phyloP scores from a whole-genome alignment of 2,888 invertebrate species.

The Metalampra italica region DNA sequence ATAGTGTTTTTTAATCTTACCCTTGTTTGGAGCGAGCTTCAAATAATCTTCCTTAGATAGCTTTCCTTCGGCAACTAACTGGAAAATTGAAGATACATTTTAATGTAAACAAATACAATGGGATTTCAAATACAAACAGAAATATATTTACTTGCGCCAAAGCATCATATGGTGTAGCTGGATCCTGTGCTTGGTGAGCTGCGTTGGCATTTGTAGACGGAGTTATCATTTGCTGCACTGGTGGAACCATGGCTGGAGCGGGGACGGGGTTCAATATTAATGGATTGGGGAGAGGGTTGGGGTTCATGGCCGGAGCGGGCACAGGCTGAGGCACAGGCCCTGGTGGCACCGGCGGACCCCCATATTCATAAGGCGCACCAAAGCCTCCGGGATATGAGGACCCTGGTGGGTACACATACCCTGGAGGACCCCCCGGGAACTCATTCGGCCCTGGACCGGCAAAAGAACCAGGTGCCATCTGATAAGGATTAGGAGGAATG shows the following conservation, averaged over 20 bases:
- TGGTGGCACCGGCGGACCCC: conserved; percentile 20
- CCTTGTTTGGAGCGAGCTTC: conserved; percentile 67
- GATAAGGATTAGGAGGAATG: conserved; percentile 5
- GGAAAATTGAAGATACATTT: conserved; percentile 42
- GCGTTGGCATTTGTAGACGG: conserved; percentile 16
- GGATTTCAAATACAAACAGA: conserved; percentile 2
- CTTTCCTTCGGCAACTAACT: conserved; percentile 71
- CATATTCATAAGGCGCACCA: conserved; percentile 39
- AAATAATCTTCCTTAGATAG: conserved; percentile 67
- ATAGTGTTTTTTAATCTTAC: conserved; percentile 29
- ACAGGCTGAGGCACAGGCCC: conserved; percentile 26
- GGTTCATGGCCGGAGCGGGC: conserved; percentile 20
- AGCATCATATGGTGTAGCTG: conserved; percentile 51
- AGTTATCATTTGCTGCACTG: conserved; percentile 29
- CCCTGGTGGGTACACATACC: conserved; percentile 26
- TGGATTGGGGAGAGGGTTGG: conserved; percentile 12
- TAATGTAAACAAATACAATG: background rate
- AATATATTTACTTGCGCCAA: conserved; percentile 59
- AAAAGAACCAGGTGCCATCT: conserved; percentile 7
- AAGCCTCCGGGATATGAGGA: conserved; percentile 35
- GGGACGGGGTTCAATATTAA: conserved; percentile 11
- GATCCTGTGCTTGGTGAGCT: conserved; percentile 16
- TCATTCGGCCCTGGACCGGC: conserved; percentile 12
- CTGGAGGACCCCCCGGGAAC: conserved; percentile 18
- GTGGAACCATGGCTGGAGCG: conserved; percentile 29